Evolutionary conservation across 2,113 vertebrate species (phyloP).

Genomic region (Cochlearius cochlearius): DNA sequence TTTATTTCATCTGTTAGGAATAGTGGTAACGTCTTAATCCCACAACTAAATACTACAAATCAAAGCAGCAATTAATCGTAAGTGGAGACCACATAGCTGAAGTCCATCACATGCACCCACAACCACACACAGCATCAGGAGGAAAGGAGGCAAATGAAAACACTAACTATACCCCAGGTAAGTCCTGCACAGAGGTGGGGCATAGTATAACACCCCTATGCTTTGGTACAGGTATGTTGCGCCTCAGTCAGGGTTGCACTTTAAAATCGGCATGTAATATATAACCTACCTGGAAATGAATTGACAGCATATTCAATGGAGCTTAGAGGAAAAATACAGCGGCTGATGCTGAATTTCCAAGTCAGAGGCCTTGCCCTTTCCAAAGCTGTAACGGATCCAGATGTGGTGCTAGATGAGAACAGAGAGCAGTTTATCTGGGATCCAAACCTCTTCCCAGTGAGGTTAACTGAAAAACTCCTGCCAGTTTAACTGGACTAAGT

Average conservation of each 20-base stretch:
- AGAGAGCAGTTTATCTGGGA: background rate
- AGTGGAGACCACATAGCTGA: background rate
- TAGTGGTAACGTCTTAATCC: background rate
- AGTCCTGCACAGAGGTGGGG: background rate
- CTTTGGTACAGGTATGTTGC: background rate
- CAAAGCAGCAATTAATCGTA: background rate
- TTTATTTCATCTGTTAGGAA: background rate
- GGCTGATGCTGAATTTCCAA: background rate
- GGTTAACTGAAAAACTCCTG: background rate
- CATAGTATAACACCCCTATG: background rate
- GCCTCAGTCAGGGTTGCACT: background rate
- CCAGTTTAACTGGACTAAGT: background rate
- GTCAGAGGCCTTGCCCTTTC: background rate
- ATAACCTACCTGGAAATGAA: background rate
- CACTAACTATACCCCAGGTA: background rate
- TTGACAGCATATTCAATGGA: background rate
- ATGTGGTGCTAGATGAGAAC: background rate
- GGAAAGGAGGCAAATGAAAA: background rate
- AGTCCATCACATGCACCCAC: background rate
- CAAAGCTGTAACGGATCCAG: background rate
- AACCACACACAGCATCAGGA: background rate
- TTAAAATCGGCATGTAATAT: background rate
- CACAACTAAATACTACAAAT: background rate
- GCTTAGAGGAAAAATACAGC: background rate
- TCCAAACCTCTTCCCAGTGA: background rate